Conservation (phyloP, 2,113 vertebrate species). For the Indicator maculatus region DNA sequence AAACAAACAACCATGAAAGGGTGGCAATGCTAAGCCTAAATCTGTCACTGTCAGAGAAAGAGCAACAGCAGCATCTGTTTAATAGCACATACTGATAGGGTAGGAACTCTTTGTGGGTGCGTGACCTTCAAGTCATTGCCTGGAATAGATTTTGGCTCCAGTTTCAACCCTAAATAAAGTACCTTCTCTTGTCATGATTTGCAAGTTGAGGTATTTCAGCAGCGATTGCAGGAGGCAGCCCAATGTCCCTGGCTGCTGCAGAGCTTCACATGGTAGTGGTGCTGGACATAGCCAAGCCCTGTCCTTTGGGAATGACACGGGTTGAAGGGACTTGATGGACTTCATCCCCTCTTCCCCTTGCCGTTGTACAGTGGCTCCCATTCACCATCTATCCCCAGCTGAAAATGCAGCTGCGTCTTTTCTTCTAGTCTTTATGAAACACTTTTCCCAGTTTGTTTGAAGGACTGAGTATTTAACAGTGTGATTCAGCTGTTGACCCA, state of each 20-base stretch:
- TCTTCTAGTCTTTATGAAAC: background rate
- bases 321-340: background rate
- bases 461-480: background rate
- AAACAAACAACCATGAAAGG: constrained; percentile 59
- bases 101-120: constrained; percentile 53
- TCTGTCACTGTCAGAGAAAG: constrained; percentile 65
- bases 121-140: constrained; percentile 65
- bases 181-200: constrained; percentile 58
- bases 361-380: background rate
- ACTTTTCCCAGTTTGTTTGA: background rate
- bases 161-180: constrained; percentile 61
- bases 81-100: constrained; percentile 35
- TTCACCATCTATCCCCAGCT: background rate
- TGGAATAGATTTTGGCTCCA: constrained; percentile 67
- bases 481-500: background rate
- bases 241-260: background rate
- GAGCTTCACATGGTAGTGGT: background rate
- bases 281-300: background rate
- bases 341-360: background rate
- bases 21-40: constrained; percentile 6
- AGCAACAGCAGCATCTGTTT: constrained; percentile 63
- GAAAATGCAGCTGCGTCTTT: background rate
- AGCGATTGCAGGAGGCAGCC: constrained; percentile 3
- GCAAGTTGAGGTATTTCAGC: constrained; percentile 45
- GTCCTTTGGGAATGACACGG: background rate